These are phyloP conservation scores for Phaetusa simplex DNA, from an alignment of 2,113 vertebrate genomes.

Conservation along the genomic window DNA sequence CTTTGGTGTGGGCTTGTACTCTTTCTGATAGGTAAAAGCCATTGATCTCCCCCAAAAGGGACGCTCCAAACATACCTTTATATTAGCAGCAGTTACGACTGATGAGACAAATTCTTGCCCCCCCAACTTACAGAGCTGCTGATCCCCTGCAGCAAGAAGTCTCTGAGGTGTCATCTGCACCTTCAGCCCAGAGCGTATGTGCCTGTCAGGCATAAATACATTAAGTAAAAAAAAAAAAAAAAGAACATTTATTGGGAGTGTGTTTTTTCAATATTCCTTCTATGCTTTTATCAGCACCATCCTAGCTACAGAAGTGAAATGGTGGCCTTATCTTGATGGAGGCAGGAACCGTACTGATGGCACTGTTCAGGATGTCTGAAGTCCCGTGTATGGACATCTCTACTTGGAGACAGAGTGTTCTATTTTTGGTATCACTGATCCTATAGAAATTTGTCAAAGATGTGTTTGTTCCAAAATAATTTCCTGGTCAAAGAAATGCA, in stretches of 20 bases:
- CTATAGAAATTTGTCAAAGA: background rate
- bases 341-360: rapidly evolving
- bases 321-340: background rate
- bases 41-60: background rate
- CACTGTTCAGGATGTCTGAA: background rate
- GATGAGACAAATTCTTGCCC: background rate
- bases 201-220: background rate
- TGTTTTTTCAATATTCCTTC: background rate
- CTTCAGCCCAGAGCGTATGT: rapidly evolving
- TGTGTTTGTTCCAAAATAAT: background rate
- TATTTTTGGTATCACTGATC: background rate
- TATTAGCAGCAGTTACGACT: background rate
- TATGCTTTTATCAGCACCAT: background rate
- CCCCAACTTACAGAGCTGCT: background rate
- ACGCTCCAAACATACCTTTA: background rate
- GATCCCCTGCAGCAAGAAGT: background rate
- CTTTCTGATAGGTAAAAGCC: background rate
- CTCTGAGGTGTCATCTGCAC: rapidly evolving
- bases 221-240: background rate
- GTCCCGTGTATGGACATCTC: background rate
- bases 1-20: background rate
- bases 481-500: background rate
- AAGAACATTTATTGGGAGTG: background rate
- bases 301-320: background rate
- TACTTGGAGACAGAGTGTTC: background rate